Evolutionary conservation across 2,888 invertebrate genomes (phyloP), one percentile per base, ranked within the genome.

Genomic region (Thyatira batis): DNA sequence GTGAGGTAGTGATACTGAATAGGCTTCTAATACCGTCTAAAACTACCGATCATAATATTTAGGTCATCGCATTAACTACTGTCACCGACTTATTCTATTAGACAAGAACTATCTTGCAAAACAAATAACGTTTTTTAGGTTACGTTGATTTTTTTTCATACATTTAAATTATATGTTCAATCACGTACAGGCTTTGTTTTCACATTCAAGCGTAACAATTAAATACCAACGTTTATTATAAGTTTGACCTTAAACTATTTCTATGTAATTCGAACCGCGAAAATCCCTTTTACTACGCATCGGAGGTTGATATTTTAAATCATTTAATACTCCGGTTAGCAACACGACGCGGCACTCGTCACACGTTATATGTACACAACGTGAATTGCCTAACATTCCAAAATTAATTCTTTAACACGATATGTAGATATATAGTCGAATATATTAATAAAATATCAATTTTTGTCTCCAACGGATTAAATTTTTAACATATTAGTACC

Each of bases 281-380:
- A 71, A 69, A 72, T 71, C 66, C 64, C 52, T 39, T 75, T 71
- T 65, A 71, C 63, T 66, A 69, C 64, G 69, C 66, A 56, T 61
- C 52, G 60, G 63, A 65, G 58, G 63, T 50, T 17, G 17, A 17
- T 39, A 64, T 63, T 63, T 60, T 52, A 49, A 67, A 61, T 64
- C 59, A 64, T 66, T 66, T 66, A n/a, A n/a, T 39, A 17, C 39
- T 39, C 5, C 53, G 63, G 64, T 58, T 72, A 52, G 58, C 58
- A 61, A 71, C 65, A 49, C 50, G 58, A 63, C 62, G 51, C 39
- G n/a, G n/a, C n/a, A n/a, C n/a, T n/a, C n/a, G n/a, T n/a, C n/a
- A n/a, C n/a, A n/a, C n/a, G 8, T 39, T 13, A 8, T n/a, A 33
- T 11, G 28, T 11, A 8, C 13, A 33, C 33, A 33, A 4, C 5